Evolutionary conservation across 1,140 invertebrate genomes (phyloP).

Genomic region (Mya arenaria): DNA sequence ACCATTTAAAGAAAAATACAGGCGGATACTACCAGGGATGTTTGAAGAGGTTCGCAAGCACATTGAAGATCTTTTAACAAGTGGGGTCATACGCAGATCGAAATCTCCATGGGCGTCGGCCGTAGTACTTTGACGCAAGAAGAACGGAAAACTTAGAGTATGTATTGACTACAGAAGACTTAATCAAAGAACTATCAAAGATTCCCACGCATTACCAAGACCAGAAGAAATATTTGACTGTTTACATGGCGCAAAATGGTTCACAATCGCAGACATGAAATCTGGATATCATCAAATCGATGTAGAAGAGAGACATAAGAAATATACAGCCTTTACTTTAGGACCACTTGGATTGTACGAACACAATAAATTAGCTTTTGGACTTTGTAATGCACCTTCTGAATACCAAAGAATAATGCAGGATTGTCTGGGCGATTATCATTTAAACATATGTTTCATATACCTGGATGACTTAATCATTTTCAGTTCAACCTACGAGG

Average conservation of each 20-base stretch:
- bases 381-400: slow-evolving; percentile 18
- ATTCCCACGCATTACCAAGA: slow-evolving; percentile 30
- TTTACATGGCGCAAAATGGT: slow-evolving; percentile 5
- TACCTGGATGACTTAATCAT: no score
- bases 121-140: slow-evolving; percentile 26
- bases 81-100: slow-evolving; percentile 43
- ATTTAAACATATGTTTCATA: no score
- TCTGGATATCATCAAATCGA: slow-evolving; percentile 78
- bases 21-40: slow-evolving; percentile 44
- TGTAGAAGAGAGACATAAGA: slow-evolving; percentile 59
- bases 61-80: slow-evolving; percentile 37
- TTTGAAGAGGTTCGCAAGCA: slow-evolving; percentile 39
- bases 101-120: slow-evolving; percentile 36
- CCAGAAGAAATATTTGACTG: slow-evolving; percentile 46
- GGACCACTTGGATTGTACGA: slow-evolving; percentile 39
- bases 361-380: slow-evolving; percentile 25
- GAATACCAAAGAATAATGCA: no score
- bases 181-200: slow-evolving; percentile 20
- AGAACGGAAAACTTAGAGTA: slow-evolving; percentile 33
- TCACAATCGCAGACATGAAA: slow-evolving; percentile 72
- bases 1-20: slow-evolving; percentile 49
- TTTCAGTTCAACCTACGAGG: no score
- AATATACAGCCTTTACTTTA: slow-evolving; percentile 40
- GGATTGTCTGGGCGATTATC: no score
- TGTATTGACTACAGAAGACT: slow-evolving; percentile 30